Evolutionary conservation across 1,140 invertebrate species (phyloP), one percentile per base, ranked within the genome.

Genomic region (Limonius californicus): DNA sequence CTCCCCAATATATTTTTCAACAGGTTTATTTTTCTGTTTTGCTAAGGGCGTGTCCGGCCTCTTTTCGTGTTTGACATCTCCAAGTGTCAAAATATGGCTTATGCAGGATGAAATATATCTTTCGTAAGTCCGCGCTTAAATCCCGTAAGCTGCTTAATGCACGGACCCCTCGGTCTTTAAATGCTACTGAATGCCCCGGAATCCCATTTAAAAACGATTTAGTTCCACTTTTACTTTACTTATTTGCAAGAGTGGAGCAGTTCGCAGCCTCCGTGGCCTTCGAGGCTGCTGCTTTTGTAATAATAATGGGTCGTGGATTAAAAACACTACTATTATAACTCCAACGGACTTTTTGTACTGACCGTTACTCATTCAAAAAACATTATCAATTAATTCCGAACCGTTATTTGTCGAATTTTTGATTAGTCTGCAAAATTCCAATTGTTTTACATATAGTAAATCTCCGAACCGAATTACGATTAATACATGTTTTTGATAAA

Each of bases 161-260:
- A 18, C 15, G 7, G 45, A 50, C n/a, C 45, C 45, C 20, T 18
- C 45, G 16, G 18, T 18, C 2, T 50, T 50, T 50, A 50, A 50
- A 50, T 19, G 45, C 45, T 50, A 50, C 45, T 50, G 45, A 18
- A 39, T 39, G 35, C 35, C n/a, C 35, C 35, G 35, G 35, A 50
- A 50, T 50, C 16, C 45, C 45, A 50, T 50, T 50, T 50, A 50
- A 50, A 39, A 50, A 50, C 45, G 45, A 50, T 50, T 50, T 50
- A 50, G 45, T 18, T 50, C 20, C 45, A 50, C 45, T 50, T 50
- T 50, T 50, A 21, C 45, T 50, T 39, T 39, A 39, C 45, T 50
- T 50, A 50, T 50, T 50, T 50, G 45, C 45, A 39, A 4, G 23
- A 4, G 23, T 27, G 9, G 23, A 27, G 23, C 23, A 27, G 23